Conservation (phyloP, 2,888 invertebrate species). For the Drosophila borealis region DNA sequence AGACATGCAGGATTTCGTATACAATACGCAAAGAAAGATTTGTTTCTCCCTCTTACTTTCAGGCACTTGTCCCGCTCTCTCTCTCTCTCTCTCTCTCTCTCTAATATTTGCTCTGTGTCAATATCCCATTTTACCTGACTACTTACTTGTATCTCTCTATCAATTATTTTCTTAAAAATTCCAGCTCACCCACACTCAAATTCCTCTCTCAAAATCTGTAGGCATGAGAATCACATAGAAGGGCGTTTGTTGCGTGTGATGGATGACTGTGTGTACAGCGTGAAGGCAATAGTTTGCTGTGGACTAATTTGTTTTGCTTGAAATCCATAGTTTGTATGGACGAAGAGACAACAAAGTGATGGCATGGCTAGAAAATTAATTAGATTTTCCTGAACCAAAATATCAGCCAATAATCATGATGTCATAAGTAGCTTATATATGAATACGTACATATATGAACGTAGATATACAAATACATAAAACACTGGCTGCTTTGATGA, state of each 20-base stretch:
- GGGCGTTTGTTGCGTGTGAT: background rate
- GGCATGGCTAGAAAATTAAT: slow-evolving; percentile 44
- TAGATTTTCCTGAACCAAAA: slow-evolving; percentile 35
- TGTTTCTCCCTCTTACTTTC: too few relatives aligned
- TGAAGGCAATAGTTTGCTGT: background rate
- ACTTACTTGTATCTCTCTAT: too few relatives aligned
- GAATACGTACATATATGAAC: slow-evolving; percentile 6
- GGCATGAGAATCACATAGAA: slow-evolving; percentile 3
- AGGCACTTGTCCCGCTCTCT: too few relatives aligned
- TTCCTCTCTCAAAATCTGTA: background rate
- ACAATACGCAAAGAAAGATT: background rate
- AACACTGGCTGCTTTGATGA: slow-evolving; percentile 44
- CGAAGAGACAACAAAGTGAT: background rate
- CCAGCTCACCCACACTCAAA: too few relatives aligned
- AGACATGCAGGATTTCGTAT: background rate
- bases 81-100: too few relatives aligned
- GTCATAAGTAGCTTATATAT: slow-evolving; percentile 45
- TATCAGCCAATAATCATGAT: slow-evolving; percentile 42
- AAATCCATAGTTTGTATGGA: slow-evolving; percentile 4
- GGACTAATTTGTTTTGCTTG: background rate
- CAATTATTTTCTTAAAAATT: too few relatives aligned
- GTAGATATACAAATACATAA: slow-evolving; percentile 27
- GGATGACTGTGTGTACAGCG: slow-evolving; percentile 1
- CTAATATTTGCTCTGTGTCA: too few relatives aligned
- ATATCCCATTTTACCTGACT: too few relatives aligned